These are phyloP conservation scores for Hemiprocne comata DNA, from an alignment of 2,113 vertebrate genomes.

Conservation along the genomic window DNA sequence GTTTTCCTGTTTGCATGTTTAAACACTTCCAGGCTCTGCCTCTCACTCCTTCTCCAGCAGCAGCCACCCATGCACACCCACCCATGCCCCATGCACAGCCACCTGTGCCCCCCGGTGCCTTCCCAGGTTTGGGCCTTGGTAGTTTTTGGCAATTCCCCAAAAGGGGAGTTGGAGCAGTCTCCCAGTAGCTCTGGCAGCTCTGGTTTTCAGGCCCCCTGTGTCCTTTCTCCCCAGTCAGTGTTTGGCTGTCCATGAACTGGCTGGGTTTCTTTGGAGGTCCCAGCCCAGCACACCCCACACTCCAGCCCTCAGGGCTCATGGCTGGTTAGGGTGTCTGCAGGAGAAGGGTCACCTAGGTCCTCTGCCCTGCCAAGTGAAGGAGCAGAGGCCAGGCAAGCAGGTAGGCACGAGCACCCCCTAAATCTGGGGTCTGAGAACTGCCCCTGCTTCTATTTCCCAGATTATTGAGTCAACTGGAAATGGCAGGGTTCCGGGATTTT, in stretches of 20 bases:
- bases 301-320: neutral
- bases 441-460: neutral
- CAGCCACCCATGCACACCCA: neutral
- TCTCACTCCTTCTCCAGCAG: neutral
- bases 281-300: neutral
- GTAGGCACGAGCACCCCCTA: neutral
- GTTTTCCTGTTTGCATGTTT: slow-evolving; percentile 24
- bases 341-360: neutral
- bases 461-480: neutral
- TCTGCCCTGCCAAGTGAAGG: neutral
- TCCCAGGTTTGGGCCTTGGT: neutral
- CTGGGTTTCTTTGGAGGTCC: neutral
- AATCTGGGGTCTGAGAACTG: neutral
- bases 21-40: neutral
- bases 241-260: neutral
- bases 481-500: slow-evolving; percentile 4
- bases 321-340: neutral
- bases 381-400: neutral
- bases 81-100: neutral
- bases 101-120: fast-evolving
- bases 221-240: fast-evolving
- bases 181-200: neutral
- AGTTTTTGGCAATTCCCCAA: neutral
- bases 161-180: neutral
- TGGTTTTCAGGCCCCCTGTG: fast-evolving